A percentile compares a stretch with the other conserved stretches of the same genome.
Evolutionary conservation across 2,113 vertebrate genomes (phyloP).

Genomic region (Sminthopsis crassicaudata): DNA sequence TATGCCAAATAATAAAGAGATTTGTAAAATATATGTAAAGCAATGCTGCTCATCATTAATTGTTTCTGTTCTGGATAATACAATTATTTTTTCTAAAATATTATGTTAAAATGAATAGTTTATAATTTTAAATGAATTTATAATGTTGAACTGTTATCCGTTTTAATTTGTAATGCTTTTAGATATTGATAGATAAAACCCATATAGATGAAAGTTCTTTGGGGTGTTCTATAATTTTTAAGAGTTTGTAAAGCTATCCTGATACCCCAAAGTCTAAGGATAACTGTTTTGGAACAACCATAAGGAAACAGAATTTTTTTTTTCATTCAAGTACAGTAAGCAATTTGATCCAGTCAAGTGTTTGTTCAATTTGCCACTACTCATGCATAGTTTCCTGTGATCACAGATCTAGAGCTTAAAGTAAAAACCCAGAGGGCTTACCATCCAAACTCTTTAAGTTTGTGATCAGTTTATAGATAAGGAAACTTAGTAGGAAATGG

Average conservation of each 20-base stretch:
- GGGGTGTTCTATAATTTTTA: background rate
- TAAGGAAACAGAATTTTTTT: background rate
- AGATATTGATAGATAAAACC: background rate
- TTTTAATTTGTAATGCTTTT: background rate
- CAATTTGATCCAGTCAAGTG: conserved; percentile 27
- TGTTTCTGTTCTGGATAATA: background rate
- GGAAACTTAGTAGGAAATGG: background rate
- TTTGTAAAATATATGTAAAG: background rate
- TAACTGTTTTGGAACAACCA: background rate
- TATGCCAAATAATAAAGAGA: background rate
- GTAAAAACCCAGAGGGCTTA: background rate
- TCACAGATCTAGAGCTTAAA: background rate
- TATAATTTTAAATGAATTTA: background rate
- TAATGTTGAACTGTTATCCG: background rate
- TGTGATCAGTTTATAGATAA: background rate
- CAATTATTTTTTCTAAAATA: background rate
- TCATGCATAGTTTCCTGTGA: background rate
- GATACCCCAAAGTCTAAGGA: background rate
- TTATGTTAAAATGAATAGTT: background rate
- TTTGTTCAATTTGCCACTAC: background rate
- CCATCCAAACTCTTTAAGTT: background rate
- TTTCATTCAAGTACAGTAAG: background rate
- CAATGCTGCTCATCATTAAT: background rate
- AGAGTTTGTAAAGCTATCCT: background rate
- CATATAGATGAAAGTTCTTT: background rate